Evolutionary conservation across 2,797 vertebrate genomes (phyloP).

Genomic region (Gymnocypris eckloni): DNA sequence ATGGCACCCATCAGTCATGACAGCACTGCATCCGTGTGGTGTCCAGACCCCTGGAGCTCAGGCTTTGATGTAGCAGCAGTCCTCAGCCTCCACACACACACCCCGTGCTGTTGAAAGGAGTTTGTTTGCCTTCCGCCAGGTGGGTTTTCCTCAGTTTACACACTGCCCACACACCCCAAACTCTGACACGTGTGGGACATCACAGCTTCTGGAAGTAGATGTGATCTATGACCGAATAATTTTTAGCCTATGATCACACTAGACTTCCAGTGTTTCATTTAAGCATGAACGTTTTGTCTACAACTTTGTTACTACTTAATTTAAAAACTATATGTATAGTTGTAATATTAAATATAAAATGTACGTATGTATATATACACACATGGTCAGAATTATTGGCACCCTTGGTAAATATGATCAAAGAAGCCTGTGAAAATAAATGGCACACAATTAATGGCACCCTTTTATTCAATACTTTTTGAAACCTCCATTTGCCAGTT

Average conservation of each 20-base stretch:
- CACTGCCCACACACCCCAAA: slow-evolving; percentile 22
- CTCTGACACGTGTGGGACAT: not conserved
- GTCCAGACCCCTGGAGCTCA: slow-evolving; percentile 39
- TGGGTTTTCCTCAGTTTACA: slow-evolving; percentile 56
- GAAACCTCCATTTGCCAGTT: no score
- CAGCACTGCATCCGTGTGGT: slow-evolving; percentile 11
- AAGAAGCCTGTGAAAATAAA: no score
- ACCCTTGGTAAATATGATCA: no score
- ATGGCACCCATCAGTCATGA: slow-evolving; percentile 38
- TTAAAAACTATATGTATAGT: no score
- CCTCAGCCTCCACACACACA: slow-evolving; percentile 24
- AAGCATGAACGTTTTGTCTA: not conserved
- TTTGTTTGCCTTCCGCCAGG: slow-evolving; percentile 61
- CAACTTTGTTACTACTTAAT: no score
- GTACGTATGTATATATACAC: no score
- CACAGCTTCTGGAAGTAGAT: slow-evolving; percentile 16
- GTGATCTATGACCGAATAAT: not conserved
- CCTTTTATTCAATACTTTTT: no score
- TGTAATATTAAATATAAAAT: no score
- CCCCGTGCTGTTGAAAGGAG: slow-evolving; percentile 45
- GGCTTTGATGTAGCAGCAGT: slow-evolving; percentile 49
- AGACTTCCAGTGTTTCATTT: not conserved
- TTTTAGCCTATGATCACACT: not conserved
- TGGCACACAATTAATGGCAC: no score
- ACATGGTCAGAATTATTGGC: no score